Evolutionary conservation across 1,140 invertebrate genomes (phyloP), one percentile per base, ranked within the genome.

Genomic region (Bursaphelenchus mucronatus): DNA sequence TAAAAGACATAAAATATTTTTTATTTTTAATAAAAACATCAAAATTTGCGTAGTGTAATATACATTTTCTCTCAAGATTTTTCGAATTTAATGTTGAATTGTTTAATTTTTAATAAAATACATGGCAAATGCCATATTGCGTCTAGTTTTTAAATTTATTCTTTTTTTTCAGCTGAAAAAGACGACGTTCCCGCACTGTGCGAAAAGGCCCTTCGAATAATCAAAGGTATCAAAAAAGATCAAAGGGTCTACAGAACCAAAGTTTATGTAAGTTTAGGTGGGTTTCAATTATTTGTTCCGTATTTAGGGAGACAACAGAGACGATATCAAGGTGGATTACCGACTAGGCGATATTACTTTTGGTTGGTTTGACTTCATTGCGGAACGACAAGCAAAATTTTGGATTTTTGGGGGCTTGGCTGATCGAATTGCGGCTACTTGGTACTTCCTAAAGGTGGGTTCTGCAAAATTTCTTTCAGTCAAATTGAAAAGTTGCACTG

Each of bases 391-490:
- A 39, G 0, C 57, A 1, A 59, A 59, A 44, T 59, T 59, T 50
- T 59, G 57, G 57, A 40, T 30, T 11, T 59, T 59, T 39, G 57
- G 57, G 4, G 13, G 13, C 13, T 7, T 59, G 40, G 40, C 19
- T 7, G 40, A 59, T 50, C 57, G 57, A 17, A 59, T 59, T 13
- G 57, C 57, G 8, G 41, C 10, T 7, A 59, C 57, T 3, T 59
- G 57, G 57, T 59, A 59, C 30, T 59, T 59, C 13, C 10, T 59
- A 1, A 59, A 59, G 9, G 57, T 59, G 52, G 21, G 56, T 54
- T 8, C 56, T 58, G n/a, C n/a, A n/a, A n/a, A n/a, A n/a, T n/a
- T n/a, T n/a, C n/a, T n/a, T n/a, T n/a, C n/a, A n/a, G n/a, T n/a
- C n/a, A n/a, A n/a, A n/a, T n/a, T n/a, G n/a, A n/a, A n/a, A n/a